Evolutionary conservation across 64 coral and sea anemone genomes (phyloP).

Genomic region (Cladopsammia gracilis): DNA sequence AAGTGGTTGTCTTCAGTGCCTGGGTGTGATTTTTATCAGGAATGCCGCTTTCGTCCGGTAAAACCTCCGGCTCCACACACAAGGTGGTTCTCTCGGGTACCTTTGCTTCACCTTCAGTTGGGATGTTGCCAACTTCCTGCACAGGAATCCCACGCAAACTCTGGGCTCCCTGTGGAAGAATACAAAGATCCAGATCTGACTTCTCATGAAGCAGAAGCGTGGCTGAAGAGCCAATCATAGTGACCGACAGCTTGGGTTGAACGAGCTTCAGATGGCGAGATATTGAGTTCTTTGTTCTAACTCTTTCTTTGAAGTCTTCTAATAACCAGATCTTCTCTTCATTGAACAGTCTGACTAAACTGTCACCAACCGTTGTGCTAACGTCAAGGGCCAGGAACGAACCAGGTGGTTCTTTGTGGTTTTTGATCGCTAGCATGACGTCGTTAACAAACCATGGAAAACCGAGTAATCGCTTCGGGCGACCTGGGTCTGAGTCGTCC

Average conservation of each 20-base stretch:
- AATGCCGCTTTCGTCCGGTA: no score
- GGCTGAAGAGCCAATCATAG: constrained; percentile 88
- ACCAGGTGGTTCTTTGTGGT: background rate
- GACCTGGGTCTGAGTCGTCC: background rate
- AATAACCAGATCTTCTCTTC: constrained; percentile 42
- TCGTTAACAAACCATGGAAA: constrained; percentile 98
- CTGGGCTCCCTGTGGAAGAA: background rate
- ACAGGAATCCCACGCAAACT: background rate
- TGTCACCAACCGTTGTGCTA: constrained; percentile 24
- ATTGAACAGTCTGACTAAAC: constrained; percentile 21
- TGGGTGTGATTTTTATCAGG: no score
- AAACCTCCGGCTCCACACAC: no score
- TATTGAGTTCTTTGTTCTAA: constrained; percentile 17
- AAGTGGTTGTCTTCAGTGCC: background rate
- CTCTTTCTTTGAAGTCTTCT: constrained; percentile 1
- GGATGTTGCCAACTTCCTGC: background rate
- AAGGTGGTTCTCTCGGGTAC: no score
- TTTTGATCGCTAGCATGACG: constrained; percentile 83
- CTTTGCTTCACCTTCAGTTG: background rate
- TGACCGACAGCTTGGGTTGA: background rate
- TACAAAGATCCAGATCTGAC: constrained; percentile 90
- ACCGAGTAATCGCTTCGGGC: constrained; percentile 56
- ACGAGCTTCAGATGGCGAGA: background rate
- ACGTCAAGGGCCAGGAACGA: background rate
- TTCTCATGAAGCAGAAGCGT: constrained; percentile 79